Evolutionary conservation across 2,797 vertebrate genomes (phyloP).

Genomic region (Taeniopygia guttata): DNA sequence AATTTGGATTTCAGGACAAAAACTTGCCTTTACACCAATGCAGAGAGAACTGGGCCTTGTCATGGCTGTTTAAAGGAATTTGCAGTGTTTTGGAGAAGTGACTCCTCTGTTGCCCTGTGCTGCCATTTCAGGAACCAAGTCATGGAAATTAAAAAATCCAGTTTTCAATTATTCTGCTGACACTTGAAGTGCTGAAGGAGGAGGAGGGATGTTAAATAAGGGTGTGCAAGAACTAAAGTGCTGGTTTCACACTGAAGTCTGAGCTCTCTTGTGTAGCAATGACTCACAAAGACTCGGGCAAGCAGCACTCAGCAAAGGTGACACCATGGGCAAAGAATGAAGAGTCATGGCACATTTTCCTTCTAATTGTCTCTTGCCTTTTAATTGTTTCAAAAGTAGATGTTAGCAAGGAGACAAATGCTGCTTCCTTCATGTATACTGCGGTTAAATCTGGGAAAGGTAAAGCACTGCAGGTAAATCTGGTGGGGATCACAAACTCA

Average conservation of each 20-base stretch:
- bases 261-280: neutral
- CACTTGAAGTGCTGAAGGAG: neutral
- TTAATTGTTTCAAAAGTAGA: neutral
- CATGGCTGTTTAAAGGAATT: neutral
- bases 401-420: neutral
- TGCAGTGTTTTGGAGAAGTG: neutral
- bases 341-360: neutral
- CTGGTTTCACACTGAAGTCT: neutral
- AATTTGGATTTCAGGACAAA: neutral
- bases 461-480: neutral
- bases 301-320: accelerated
- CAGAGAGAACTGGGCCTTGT: neutral
- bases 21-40: neutral
- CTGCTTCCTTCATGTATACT: neutral
- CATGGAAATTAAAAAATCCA: neutral
- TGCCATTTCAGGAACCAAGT: neutral
- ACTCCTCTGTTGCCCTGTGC: neutral
- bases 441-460: neutral
- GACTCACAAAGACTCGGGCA: neutral
- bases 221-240: neutral
- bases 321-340: neutral
- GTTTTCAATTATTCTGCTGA: neutral
- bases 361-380: neutral
- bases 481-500: neutral
- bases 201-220: neutral